Conservation (phyloP, 2,113 vertebrate genomes). For the Thalassoma bifasciatum region DNA sequence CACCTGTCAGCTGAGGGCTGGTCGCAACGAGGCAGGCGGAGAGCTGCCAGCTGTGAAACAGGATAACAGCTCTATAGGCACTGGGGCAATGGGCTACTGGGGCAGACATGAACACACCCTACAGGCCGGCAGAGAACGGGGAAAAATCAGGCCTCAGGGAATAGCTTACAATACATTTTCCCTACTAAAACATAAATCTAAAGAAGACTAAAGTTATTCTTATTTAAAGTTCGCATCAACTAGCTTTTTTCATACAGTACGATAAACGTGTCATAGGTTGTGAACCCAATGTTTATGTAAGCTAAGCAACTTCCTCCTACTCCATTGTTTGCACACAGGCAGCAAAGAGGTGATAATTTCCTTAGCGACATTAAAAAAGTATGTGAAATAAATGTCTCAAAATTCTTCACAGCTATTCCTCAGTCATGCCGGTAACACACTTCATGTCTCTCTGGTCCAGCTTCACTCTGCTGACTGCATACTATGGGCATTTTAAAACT, state of each 20-base stretch:
- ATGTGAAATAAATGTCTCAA: no score
- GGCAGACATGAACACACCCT: constrained; percentile 12
- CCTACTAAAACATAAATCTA: background rate
- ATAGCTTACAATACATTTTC: background rate
- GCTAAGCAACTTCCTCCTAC: background rate
- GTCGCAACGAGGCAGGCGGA: constrained; percentile 22
- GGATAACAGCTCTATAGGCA: background rate
- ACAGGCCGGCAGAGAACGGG: background rate
- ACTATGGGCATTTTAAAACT: background rate
- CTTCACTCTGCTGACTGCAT: no score
- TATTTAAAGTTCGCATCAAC: background rate
- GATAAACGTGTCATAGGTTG: background rate
- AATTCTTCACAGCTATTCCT: no score
- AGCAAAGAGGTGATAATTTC: background rate
- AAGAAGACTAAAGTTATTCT: background rate
- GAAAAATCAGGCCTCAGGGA: background rate
- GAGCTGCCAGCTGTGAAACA: constrained; percentile 34
- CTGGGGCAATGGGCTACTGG: constrained; percentile 31
- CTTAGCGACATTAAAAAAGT: background rate
- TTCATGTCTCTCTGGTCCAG: no score
- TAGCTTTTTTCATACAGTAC: background rate
- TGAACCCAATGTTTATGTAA: background rate
- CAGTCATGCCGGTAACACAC: no score
- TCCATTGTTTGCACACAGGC: background rate
- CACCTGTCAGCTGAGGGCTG: constrained; percentile 54